Evolutionary conservation across 2,113 vertebrate species (phyloP), one percentile per base, ranked within the genome.

Genomic region (Zosterops borbonicus): DNA sequence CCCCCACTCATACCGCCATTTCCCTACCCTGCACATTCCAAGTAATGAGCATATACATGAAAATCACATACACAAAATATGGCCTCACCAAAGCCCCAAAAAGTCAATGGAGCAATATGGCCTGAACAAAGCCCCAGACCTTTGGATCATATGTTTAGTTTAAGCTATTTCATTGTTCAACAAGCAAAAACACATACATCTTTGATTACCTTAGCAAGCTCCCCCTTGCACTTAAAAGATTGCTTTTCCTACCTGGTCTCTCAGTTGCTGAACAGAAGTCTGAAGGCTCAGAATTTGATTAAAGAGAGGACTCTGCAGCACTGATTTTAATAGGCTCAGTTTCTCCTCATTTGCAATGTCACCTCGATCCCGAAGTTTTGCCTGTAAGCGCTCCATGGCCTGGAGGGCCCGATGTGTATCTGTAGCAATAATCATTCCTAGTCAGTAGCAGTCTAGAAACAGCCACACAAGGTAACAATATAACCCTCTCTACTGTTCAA

Each of bases 231-330:
- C 21, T 22, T 39, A 8, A 23, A n/a, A 52, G 31, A 49, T 8
- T 56, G 6, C 8, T 75, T 39, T 80, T 82, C 96, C 59, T 97
- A 99, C 99, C 99, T 99, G 99, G 68, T 99, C 99, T 98, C 98
- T 98, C 84, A 99, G 96, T 47, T 99, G 98, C 83, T 99, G 99
- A 78, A 99, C 98, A 3, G 99, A 99, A 95, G 98, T 99, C 98
- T 99, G 99, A 78, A 99, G 97, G 80, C 95, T 98, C 91, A 99
- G 98, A 96, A 99, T 99, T 96, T 99, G 99, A 93, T 98, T 99
- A 97, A 99, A 99, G 77, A 99, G 99, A n/a, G 99, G 99, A 96
- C 99, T 99, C 97, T 99, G 99, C 37, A 99, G 98, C 68, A 99
- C 98, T 2, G 99, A 99, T 89, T 98, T 99, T 63, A 99, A 96